A percentile compares a stretch with the other conserved stretches of the same genome.
Conservation (phyloP, 2,888 invertebrate species). For the Perithous albicinctus region DNA sequence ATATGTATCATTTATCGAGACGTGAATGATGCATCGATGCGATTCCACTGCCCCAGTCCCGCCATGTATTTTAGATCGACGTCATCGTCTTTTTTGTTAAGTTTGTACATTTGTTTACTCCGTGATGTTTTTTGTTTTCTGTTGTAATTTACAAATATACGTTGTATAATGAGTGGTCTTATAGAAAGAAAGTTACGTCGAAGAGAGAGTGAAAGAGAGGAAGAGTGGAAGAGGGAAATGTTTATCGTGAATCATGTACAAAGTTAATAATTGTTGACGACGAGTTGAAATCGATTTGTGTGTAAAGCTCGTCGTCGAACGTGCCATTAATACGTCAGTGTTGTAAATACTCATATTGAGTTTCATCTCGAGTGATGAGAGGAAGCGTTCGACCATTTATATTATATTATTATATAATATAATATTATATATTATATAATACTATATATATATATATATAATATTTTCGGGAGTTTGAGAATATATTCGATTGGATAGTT, state of each 20-base stretch:
- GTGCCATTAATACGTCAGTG: slow-evolving; percentile 82
- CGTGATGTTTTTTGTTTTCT: slow-evolving; percentile 68
- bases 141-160: slow-evolving; percentile 53
- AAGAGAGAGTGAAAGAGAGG: slow-evolving; percentile 8
- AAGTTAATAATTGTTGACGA: slow-evolving; percentile 78
- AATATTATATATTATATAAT: too few species aligned
- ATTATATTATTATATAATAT: too few species aligned
- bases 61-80: slow-evolving; percentile 27
- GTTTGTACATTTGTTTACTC: slow-evolving; percentile 75
- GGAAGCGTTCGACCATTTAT: slow-evolving; percentile 38
- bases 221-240: slow-evolving; percentile 33
- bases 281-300: slow-evolving; percentile 51
- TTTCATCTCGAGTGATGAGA: slow-evolving; percentile 59
- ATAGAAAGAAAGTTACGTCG: background rate
- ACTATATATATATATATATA: too few species aligned
- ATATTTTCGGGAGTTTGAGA: slow-evolving; percentile 40
- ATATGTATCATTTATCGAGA: slow-evolving; percentile 21
- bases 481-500: slow-evolving; percentile 48
- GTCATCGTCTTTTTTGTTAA: slow-evolving; percentile 72
- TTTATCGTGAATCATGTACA: slow-evolving; percentile 77
- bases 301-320: slow-evolving; percentile 73
- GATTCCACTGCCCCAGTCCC: slow-evolving; percentile 55
- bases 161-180: slow-evolving; percentile 50
- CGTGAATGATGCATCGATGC: slow-evolving; percentile 46
- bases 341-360: slow-evolving; percentile 77